Conservation (phyloP, 2,113 vertebrate species). For the Glaucidium brasilianum region DNA sequence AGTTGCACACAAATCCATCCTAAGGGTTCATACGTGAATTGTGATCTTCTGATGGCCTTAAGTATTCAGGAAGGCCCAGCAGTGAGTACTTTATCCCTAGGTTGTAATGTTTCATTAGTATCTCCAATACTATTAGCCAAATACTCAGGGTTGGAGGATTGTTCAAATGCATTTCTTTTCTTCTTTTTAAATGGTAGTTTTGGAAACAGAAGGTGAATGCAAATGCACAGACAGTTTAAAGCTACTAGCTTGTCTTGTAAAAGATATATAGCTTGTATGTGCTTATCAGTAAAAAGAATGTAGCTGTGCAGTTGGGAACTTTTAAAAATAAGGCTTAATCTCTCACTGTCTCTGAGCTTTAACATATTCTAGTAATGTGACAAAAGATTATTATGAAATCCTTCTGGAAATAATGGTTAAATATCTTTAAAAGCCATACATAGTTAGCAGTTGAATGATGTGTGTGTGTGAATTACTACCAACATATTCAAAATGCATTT, state of each 20-base stretch:
- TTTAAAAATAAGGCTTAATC: neutral
- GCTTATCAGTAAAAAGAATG: neutral
- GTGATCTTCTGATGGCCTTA: neutral
- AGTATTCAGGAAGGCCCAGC: neutral
- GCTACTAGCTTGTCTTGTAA: neutral
- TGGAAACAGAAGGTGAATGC: neutral
- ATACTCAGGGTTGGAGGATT: neutral
- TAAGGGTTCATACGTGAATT: too few relatives aligned
- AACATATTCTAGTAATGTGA: neutral
- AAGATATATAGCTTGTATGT: neutral
- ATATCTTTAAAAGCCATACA: neutral
- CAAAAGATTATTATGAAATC: neutral
- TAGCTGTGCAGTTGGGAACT: neutral
- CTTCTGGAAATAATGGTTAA: neutral
- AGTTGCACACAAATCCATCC: neutral
- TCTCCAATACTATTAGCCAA: neutral
- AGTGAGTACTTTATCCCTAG: neutral
- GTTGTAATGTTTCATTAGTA: neutral
- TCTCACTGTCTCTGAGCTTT: neutral
- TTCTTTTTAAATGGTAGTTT: neutral
- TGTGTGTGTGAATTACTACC: neutral
- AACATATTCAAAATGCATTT: neutral
- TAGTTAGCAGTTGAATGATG: neutral
- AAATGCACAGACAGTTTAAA: neutral
- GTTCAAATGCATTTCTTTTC: neutral